Base-by-base conservation (phyloP, 2,797 vertebrate genomes). In the Trachops cirrhosus region DNA sequence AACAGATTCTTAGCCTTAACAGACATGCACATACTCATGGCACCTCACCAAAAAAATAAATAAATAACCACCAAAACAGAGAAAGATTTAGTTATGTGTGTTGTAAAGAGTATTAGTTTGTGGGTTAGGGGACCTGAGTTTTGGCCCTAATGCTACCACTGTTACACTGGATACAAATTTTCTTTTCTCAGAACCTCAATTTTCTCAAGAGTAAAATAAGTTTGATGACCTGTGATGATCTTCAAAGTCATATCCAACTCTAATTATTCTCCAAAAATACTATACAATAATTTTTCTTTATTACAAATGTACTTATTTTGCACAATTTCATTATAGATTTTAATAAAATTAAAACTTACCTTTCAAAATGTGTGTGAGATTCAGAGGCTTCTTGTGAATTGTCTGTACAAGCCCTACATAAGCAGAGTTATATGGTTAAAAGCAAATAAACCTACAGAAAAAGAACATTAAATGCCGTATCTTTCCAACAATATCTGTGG, bases 331-430 rank as follows among this genome's bases (percentile, higher is more conserved):
- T 95, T 46, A 86, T 79, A 74, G 52, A 75, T 48, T 96, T 95
- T 94, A 91, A 84, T 24, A 94, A 95, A 95, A 94, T 91, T 41
- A 87, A 92, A 89, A 92, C 87, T 91, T 96, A 96, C 90, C 71
- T 95, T 95, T 92, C 24, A 62, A 93, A 96, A 92, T 70, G n/a
- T 74, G 59, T 70, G 44, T 62, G 88, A 74, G 46, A 89, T 94
- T 86, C 71, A 92, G 90, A 22, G 54, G 87, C 84, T 93, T 88
- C 93, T 93, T 89, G 3, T 80, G 26, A 96, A 92, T 57, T 80
- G 22, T 89, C 73, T 93, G 52, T 84, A 64, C 19, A 85, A 82
- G 73, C 12, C 48, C 67, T 95, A 37, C 62, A 26, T 41, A 92
- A 93, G 75, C 21, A 94, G 26, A 96, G 44, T 59, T 41, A 86